Base-by-base conservation (phyloP, 2,888 invertebrate genomes). In the Ypsolopha scabrella region DNA sequence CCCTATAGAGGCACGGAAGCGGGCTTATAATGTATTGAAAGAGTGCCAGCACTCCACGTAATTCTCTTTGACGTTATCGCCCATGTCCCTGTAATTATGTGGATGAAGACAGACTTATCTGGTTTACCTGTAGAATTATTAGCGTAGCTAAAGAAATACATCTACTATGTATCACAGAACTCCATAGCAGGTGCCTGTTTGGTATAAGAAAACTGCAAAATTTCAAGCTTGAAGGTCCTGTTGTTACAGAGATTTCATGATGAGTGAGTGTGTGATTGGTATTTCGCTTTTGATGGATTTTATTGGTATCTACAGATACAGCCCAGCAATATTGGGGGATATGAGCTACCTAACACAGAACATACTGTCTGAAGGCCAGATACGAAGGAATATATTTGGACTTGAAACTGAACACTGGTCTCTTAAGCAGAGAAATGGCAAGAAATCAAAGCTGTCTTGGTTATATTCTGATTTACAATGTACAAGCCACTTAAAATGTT, bases 241-340 rank as follows among this genome's bases (percentile, higher is more conserved):
- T 3, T 24, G n/a, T 24, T 24, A 24, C 24, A 24, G 24, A 24
- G 2, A 24, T 24, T 24, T 24, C 24, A 3, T 24, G 2, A 39
- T 38, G 7, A 48, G 1, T 7, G 7, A 6, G 0, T 24, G 1
- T 47, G 13, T 35, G 9, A 33, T 11, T 44, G 9, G 59, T 61
- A 38, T 13, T 33, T 43, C 36, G 14, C 37, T 38, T 24, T 38
- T 38, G 38, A 38, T 38, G 6, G 9, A 38, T 38, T 43, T 13
- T 13, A 43, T 43, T 43, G 43, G 14, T 43, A 35, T 13, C 46
- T 11, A 35, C 46, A 46, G 46, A 46, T 46, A 46, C 46, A 46
- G 11, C 2, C 11, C 7, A 11, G 35, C n/a, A n/a, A 35, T 46
- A 7, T 35, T 46, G 46, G 35, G 35, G n/a, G 35, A 46, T n/a